phyloP scores from a whole-genome alignment of 2,888 invertebrate genomes.

The Nomada goodeniana region DNA sequence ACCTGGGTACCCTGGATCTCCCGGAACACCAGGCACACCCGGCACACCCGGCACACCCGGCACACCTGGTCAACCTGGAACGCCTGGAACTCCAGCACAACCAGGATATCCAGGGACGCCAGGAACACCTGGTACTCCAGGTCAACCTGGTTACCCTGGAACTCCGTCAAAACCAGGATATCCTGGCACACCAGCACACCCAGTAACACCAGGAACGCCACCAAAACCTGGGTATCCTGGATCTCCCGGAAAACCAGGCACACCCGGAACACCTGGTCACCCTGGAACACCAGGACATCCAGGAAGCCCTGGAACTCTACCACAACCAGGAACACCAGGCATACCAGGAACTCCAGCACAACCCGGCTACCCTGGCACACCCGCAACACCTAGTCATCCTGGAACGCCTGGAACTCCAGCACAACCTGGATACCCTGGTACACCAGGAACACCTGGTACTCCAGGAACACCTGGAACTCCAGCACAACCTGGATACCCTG shows the following conservation, averaged over 20 bases:
- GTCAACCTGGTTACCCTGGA: slow-evolving; percentile 27
- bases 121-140: slow-evolving; percentile 57
- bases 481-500: slow-evolving; percentile 26
- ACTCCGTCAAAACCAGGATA: slow-evolving; percentile 19
- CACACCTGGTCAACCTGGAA: slow-evolving; percentile 52
- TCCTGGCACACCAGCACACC: slow-evolving; percentile 43
- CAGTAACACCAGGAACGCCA: slow-evolving; percentile 53
- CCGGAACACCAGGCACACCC: slow-evolving; percentile 71
- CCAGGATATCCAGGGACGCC: slow-evolving; percentile 59
- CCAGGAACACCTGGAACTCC: slow-evolving; percentile 62
- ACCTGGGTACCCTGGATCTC: slow-evolving; percentile 52
- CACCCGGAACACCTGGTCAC: slow-evolving; percentile 38
- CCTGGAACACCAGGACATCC: slow-evolving; percentile 60
- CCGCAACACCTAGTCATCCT: slow-evolving; percentile 70
- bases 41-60: slow-evolving; percentile 73
- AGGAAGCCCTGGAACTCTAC: slow-evolving; percentile 46
- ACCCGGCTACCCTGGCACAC: slow-evolving; percentile 76
- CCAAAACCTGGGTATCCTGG: slow-evolving; percentile 34
- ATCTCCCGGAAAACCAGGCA: background rate
- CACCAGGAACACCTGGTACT: slow-evolving; percentile 5
- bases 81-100: slow-evolving; percentile 42
- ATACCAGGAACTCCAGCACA: slow-evolving; percentile 66
- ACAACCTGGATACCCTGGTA: slow-evolving; percentile 52
- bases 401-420: slow-evolving; percentile 31
- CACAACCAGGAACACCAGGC: slow-evolving; percentile 69